A percentile compares a stretch with the other conserved stretches of the same genome.
Conservation (phyloP, 2,888 invertebrate genomes). For the Apamea sordens region DNA sequence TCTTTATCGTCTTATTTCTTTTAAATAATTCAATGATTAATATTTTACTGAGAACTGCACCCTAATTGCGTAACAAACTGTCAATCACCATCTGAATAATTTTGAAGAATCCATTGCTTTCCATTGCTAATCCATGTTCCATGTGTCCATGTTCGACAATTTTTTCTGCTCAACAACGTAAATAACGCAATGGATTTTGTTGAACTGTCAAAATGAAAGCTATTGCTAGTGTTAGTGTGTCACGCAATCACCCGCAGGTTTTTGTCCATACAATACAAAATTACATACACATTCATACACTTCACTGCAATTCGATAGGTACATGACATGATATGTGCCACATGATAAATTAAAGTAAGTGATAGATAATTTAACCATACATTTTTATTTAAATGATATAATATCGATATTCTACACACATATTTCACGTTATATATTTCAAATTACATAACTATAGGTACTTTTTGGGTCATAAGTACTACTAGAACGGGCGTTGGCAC, state of each 20-base stretch:
- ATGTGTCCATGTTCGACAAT: no score
- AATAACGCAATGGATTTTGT: not conserved
- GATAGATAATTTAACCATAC: not conserved
- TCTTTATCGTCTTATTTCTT: not conserved
- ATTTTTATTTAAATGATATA: slow-evolving; percentile 7
- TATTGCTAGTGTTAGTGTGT: not conserved
- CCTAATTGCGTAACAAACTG: not conserved
- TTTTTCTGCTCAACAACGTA: not conserved
- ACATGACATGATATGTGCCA: not conserved
- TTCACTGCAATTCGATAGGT: not conserved
- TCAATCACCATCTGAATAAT: not conserved
- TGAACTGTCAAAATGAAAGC: not conserved
- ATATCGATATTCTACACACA: slow-evolving; percentile 28
- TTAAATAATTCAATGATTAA: not conserved
- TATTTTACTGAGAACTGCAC: slow-evolving; percentile 6
- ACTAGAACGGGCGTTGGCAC: not conserved
- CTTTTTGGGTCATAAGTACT: not conserved
- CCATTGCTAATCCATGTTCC: not conserved
- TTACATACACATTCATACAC: not conserved
- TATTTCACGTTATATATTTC: not conserved
- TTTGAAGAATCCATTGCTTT: not conserved
- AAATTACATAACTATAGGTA: not conserved
- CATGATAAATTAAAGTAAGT: not conserved
- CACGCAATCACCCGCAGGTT: not conserved
- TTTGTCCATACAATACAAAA: not conserved